These are phyloP conservation scores for Drosophila lowei DNA, from an alignment of 1,140 invertebrate genomes.

Conservation along the genomic window DNA sequence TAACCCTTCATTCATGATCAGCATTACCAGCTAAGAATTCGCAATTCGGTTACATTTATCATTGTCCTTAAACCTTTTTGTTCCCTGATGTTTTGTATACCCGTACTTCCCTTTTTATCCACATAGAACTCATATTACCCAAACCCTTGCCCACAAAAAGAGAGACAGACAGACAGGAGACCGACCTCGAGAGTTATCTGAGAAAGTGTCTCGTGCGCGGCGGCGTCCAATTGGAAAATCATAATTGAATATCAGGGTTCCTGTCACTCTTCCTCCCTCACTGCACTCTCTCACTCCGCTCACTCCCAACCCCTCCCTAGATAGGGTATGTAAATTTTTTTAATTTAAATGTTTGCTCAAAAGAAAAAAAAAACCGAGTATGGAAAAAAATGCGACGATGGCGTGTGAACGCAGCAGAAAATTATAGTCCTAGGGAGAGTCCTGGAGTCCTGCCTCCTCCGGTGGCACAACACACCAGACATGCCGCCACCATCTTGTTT, in stretches of 20 bases:
- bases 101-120: background rate
- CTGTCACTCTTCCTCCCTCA: slow-evolving; percentile 50
- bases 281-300: background rate
- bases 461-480: background rate
- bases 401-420: slow-evolving; percentile 80
- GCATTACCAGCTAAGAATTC: no score
- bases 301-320: slow-evolving; percentile 2
- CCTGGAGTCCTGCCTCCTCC: slow-evolving; percentile 12
- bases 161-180: slow-evolving; percentile 19
- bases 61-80: no score
- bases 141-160: slow-evolving; percentile 5
- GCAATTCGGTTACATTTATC: no score
- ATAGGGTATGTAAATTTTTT: slow-evolving; percentile 73
- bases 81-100: no score
- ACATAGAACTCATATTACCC: background rate
- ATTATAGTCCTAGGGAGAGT: slow-evolving; percentile 49
- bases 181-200: slow-evolving; percentile 54
- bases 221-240: slow-evolving; percentile 65
- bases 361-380: slow-evolving; percentile 44
- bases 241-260: slow-evolving; percentile 76
- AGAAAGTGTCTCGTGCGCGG: slow-evolving; percentile 52
- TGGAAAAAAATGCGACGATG: slow-evolving; percentile 74
- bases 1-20: no score
- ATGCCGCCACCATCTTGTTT: slow-evolving; percentile 49
- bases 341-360: slow-evolving; percentile 80